Evolutionary conservation across 2,888 invertebrate genomes (phyloP), one percentile per base, ranked within the genome.

Genomic region (Brassicogethes aeneus): DNA sequence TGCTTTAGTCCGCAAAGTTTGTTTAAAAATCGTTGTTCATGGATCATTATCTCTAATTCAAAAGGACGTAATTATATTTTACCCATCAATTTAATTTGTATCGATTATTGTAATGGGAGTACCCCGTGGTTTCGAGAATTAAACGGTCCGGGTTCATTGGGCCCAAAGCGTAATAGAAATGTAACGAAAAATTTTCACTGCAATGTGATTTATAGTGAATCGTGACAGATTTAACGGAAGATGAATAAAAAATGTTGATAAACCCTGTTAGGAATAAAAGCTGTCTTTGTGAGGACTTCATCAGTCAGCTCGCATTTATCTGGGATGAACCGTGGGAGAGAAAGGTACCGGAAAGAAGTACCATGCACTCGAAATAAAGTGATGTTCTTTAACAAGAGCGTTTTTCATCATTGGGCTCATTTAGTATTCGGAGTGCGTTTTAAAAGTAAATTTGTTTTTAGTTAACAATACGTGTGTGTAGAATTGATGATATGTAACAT

Each of bases 201-300:
- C 23, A 10, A 7, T 10, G 7, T 37, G 42, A 38, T 39, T 38
- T 42, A 42, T 42, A 15, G 38, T 39, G 34, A 34, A 16, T 43
- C 40, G 43, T 40, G 40, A 40, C 40, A 36, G 17, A 39, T 40
- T 36, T 39, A 43, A 43, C 39, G 43, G 40, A 16, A 39, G 40
- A 40, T 40, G 43, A 34, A 40, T 43, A 43, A 43, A 38, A n/a
- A 43, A 42, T 37, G 36, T 30, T 37, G 40, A 40, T 43, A 43
- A 43, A 36, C 36, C 34, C 40, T 31, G 39, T 42, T 32, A 42
- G 33, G 38, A 41, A 30, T 30, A 30, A 14, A 35, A 37, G 37
- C 23, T 23, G 5, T 23, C 23, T 23, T 7, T 10, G 23, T 5
- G 23, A 23, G 5, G 23, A 10, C 23, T 23, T 23, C 23, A 23